Evolutionary conservation across 2,797 vertebrate genomes (phyloP), one percentile per base, ranked within the genome.

Genomic region (Propithecus deckenii): DNA sequence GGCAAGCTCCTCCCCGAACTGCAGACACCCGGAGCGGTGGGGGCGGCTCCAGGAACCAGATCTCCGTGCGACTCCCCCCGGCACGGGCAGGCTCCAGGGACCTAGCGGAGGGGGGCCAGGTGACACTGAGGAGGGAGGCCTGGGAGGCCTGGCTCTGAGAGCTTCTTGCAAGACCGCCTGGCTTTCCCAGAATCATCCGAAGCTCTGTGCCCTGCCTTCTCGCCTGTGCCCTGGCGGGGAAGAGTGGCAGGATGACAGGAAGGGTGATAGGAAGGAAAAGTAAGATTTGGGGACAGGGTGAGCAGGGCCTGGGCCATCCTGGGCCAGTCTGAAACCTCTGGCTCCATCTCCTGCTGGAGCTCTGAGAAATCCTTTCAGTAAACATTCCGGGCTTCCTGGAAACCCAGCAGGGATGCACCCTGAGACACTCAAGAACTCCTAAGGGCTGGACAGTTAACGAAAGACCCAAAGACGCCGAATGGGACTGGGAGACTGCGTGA

Each of bases 11-110:
- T 5, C 41, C 20, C 15, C 23, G 6, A 4, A n/a, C 43, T 12
- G 0, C 0, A 28, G 28, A 61, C 28, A 30, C 28, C 1, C 2
- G 59, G 59, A 1, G 2, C 2, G 59, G 59, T 1, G 5, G 28
- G 4, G 22, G 17, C 15, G 1, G 32, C 10, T 2, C 32, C 3
- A 9, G 41, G 59, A 59, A 5, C 14, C 1, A 50, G n/a, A 38
- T 14, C 28, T 22, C 15, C 28, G 2, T 28, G n/a, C 0, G 30
- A 59, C 23, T 55, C 52, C 52, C 20, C 18, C 41, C 23, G 6
- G 6, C 20, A 46, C 7, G 22, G 57, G 32, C 46, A 18, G 41
- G 15, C 32, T 28, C 28, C 25, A 0, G 0, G 18, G 32, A 32
- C 32, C 52, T 38, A 17, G 13, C 20, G 13, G 13, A 48, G 41